Percentiles rank a stretch among this genome's conserved stretches.
phyloP scores from a whole-genome alignment of 1,140 invertebrate species.

The Bombus cullumanus region DNA sequence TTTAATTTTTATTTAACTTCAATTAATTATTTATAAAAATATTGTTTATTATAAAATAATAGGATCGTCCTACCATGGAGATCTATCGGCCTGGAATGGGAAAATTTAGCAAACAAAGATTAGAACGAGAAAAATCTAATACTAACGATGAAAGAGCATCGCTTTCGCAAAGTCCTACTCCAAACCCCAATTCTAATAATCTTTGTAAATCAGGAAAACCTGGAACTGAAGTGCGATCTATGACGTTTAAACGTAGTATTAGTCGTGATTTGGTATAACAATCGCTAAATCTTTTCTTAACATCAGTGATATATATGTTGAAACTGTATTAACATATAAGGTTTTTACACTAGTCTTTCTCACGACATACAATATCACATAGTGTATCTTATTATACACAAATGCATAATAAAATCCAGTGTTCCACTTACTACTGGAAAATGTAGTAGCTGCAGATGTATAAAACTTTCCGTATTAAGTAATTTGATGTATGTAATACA shows the following conservation, averaged over 20 bases:
- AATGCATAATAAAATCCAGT: slow-evolving; percentile 51
- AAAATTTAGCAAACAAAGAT: slow-evolving; percentile 87
- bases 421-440: slow-evolving; percentile 14
- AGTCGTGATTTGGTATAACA: slow-evolving; percentile 76
- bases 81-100: slow-evolving; percentile 90
- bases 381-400: slow-evolving; percentile 43
- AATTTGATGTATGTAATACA: neutral
- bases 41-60: slow-evolving; percentile 47
- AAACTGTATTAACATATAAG: slow-evolving; percentile 52
- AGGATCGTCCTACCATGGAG: slow-evolving; percentile 89
- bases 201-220: slow-evolving; percentile 68
- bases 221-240: slow-evolving; percentile 78
- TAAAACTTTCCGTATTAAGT: neutral
- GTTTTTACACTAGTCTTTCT: slow-evolving; percentile 54
- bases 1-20: neutral
- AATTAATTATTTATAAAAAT: neutral
- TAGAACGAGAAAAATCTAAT: slow-evolving; percentile 85
- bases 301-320: slow-evolving; percentile 23
- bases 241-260: slow-evolving; percentile 81
- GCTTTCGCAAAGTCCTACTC: slow-evolving; percentile 79
- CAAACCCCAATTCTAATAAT: slow-evolving; percentile 54
- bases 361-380: slow-evolving; percentile 25
- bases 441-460: slow-evolving; percentile 14
- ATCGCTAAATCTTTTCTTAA: slow-evolving; percentile 13
- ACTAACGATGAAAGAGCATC: slow-evolving; percentile 77